Percentiles rank a stretch among this genome's conserved stretches.
phyloP scores from a whole-genome alignment of 2,888 invertebrate genomes.

The Drosophila recens region DNA sequence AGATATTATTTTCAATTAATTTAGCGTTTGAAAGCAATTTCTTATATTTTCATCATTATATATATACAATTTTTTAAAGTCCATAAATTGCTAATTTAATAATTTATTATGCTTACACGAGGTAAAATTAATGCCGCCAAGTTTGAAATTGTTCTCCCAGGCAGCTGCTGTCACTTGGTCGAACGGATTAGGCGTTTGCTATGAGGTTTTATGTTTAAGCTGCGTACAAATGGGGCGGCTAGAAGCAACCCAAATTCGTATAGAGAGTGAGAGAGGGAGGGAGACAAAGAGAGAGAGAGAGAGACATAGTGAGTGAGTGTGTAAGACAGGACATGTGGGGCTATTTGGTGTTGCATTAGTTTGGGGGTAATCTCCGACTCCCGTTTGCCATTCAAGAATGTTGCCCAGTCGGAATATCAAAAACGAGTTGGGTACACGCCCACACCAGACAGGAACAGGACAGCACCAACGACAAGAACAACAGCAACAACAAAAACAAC shows the following conservation, averaged over 20 bases:
- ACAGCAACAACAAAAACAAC: neutral
- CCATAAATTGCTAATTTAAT: slow-evolving; percentile 13
- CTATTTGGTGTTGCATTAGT: slow-evolving; percentile 54
- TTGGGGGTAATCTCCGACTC: slow-evolving; percentile 40
- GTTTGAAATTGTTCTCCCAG: neutral
- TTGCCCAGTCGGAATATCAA: slow-evolving; percentile 23
- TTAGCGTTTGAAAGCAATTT: no score
- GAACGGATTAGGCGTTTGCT: slow-evolving; percentile 31
- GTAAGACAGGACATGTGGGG: slow-evolving; percentile 24
- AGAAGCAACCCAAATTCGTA: slow-evolving; percentile 24
- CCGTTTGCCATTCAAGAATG: slow-evolving; percentile 15
- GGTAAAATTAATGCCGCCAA: neutral
- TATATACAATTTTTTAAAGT: neutral
- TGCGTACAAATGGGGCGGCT: slow-evolving; percentile 53
- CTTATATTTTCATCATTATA: no score
- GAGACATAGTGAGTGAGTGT: neutral
- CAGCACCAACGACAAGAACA: slow-evolving; percentile 1
- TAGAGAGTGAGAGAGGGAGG: neutral
- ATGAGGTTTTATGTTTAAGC: slow-evolving; percentile 51
- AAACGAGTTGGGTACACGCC: slow-evolving; percentile 26
- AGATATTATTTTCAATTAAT: no score
- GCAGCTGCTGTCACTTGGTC: slow-evolving; percentile 43
- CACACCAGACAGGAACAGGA: slow-evolving; percentile 23
- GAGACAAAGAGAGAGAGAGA: no score
- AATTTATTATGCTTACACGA: slow-evolving; percentile 3